Base-by-base conservation (phyloP, 2,113 vertebrate species). In the Larimichthys crocea region DNA sequence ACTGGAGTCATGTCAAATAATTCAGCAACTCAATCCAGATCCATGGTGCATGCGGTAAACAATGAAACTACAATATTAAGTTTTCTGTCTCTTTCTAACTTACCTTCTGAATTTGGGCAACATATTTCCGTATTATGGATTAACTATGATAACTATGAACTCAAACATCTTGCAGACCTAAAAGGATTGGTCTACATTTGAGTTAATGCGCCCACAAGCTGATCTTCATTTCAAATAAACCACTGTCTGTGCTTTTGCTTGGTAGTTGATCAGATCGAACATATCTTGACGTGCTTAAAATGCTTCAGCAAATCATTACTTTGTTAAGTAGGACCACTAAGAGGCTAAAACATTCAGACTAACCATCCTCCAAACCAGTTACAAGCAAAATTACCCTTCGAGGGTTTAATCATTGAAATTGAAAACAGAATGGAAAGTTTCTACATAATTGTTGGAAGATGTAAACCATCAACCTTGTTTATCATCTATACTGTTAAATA, bases 1-100 rank as follows among this genome's bases (percentile, higher is more conserved):
- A 52, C 52, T 57, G 67, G 40, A 19, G 35, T 69, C 53, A 53
- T 5, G 3, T 59, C 31, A 31, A 75, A 56, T 44, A 66, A 46
- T 48, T 52, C 48, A 70, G 59, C 26, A 60, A 76, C 46, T 56
- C n/a, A 56, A 59, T 80, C 71, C 66, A 64, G 64, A 26, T 26
- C 26, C 26, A 26, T 26, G 26, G 26, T 26, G 26, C 26, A 26
- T 3, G 26, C 26, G 26, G 26, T 26, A 26, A 26, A 26, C 26
- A 26, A 26, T 26, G 16, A 52, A 40, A 74, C 29, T 15, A 11
- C 29, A 53, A 42, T 14, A 62, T 62, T 5, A 44, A 3, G 19
- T 56, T 20, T 9, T 75, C 11, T 16, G 24, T n/a, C 40, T 57
- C 3, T 10, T n/a, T 55, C 3, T 19, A 31, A 11, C 40, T 24